Evolutionary conservation across 2,113 vertebrate genomes (phyloP), one percentile per base, ranked within the genome.

Genomic region (Sander vitreus): DNA sequence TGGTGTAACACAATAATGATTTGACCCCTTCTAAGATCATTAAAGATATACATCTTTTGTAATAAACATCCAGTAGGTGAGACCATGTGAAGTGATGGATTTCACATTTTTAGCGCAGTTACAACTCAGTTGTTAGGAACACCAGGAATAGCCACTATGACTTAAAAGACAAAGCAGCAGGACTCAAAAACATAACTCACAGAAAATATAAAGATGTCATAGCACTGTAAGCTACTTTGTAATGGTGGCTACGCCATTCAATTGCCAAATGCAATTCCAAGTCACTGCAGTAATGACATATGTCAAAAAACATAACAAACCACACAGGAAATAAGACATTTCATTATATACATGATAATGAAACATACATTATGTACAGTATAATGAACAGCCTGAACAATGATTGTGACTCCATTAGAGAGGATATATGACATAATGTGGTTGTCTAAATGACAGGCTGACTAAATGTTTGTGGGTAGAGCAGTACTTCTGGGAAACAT

Each of bases 361-460:
- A 50, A 48, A 27, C 15, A 19, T 64, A 36, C 39, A 43, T 43
- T 23, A 51, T 23, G n/a, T 43, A 3, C 39, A 43, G 2, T 48
- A 55, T 55, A 33, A 58, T 78, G 50, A 81, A 75, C 1, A 30
- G 15, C 13, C 19, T 39, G 4, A 70, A 60, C 48, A 45, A 12
- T 53, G 73, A 78, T 16, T 70, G 7, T 57, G 63, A 80, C 58
- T 79, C 39, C 54, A 81, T n/a, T 25, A 23, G 25, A 55, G 30
- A 77, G 18, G n/a, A 53, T 73, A 33, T 7, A 55, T 69, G 43
- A 87, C 73, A 83, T 73, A 39, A 30, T 30, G 39, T 6, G 27
- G 39, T 50, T 53, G 15, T 53, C 78, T 14, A 57, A 50, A 82
- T 33, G 43, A 68, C 62, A 68, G 11, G 5, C 25, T 81, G 63